Evolutionary conservation across 2,113 vertebrate genomes (phyloP).

Genomic region (Tyrannus savana): DNA sequence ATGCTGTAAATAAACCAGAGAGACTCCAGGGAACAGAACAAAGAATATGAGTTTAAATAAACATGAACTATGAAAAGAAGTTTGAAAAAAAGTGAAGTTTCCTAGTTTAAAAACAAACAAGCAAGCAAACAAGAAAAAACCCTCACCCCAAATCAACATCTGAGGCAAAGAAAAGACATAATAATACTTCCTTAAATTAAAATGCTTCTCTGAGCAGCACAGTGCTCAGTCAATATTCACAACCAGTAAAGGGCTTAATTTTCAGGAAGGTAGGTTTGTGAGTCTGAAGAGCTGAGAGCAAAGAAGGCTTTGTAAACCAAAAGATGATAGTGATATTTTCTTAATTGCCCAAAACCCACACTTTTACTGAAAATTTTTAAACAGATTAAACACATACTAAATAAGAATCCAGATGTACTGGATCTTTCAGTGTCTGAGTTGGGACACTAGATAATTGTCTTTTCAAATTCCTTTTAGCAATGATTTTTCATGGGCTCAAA

Average conservation of each 20-base stretch:
- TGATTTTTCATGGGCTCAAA: neutral
- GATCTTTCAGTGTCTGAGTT: neutral
- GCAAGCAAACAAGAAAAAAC: no score
- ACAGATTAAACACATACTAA: neutral
- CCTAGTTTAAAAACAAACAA: neutral
- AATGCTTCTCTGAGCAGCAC: rapidly evolving
- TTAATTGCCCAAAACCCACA: neutral
- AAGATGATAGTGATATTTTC: neutral
- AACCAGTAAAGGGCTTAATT: neutral
- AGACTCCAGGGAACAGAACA: neutral
- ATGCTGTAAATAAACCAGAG: neutral
- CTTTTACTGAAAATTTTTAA: neutral
- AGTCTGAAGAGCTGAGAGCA: neutral
- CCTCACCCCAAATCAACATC: neutral
- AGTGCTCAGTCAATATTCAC: neutral
- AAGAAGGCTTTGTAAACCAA: neutral
- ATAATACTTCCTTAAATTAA: neutral
- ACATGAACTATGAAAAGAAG: neutral
- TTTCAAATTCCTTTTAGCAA: neutral
- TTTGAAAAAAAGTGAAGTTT: neutral
- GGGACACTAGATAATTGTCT: neutral
- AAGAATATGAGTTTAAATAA: neutral
- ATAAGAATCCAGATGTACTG: neutral
- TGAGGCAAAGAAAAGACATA: neutral
- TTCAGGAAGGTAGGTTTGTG: neutral